Evolutionary conservation across 2,113 vertebrate genomes (phyloP), one percentile per base, ranked within the genome.

Genomic region (Platysternon megacephalum): DNA sequence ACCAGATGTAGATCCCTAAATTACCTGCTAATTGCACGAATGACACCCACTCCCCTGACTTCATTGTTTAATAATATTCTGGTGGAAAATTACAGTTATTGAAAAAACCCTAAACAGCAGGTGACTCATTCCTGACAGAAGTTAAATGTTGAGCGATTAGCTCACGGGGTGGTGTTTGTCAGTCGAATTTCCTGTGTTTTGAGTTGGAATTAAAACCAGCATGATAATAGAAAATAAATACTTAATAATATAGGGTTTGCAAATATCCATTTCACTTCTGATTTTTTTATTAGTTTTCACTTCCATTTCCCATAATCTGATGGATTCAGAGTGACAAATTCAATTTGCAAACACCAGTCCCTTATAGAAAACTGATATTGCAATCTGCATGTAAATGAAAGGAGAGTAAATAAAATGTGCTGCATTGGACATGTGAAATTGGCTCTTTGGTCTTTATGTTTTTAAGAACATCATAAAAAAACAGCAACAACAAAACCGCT

Each of bases 11-110:
- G 29, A 26, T 44, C 11, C 26, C 74, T 78, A 44, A 78, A 72
- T 51, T 90, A 56, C 76, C 78, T 96, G 95, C 93, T 96, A 97
- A 97, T 96, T 95, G 93, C 88, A 79, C 21, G 42, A 93, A 82
- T 84, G 79, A 53, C 72, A 87, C 90, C 74, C 80, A 87, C 80
- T 89, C 84, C 84, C 53, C 74, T 58, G 48, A 85, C 79, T 94
- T 92, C 86, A 78, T 3, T 5, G 44, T 39, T 76, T 85, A 85
- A 55, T 74, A 91, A 93, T 55, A 91, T 56, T 94, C 93, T 90
- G 76, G 86, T 91, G 91, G 86, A 95, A 97, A 93, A 91, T 76
- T 6, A 1, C 48, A 19, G 55, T 85, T 95, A 83, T 91, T 85
- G 92, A 52, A 74, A 93, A 89, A 21, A 11, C 32, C 42, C 46